Conservation (phyloP, 2,888 invertebrate genomes). For the Drosophila niveifrons region DNA sequence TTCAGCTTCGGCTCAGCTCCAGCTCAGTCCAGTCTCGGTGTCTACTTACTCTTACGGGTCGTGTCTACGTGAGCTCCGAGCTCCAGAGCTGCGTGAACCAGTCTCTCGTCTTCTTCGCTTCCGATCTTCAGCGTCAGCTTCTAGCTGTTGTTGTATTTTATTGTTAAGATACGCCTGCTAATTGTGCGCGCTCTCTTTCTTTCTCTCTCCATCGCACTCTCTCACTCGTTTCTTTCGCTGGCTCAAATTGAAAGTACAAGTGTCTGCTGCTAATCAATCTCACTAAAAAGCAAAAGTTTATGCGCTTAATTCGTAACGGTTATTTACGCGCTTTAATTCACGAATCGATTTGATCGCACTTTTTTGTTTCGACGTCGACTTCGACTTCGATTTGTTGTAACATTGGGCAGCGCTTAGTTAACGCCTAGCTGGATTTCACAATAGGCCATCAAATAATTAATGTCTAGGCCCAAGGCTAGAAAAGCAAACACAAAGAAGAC, state of each 20-base stretch:
- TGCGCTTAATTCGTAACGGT: slow-evolving; percentile 41
- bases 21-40: slow-evolving; percentile 1
- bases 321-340: slow-evolving; percentile 38
- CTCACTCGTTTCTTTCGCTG: slow-evolving; percentile 11
- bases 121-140: slow-evolving; percentile 7
- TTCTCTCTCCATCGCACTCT: slow-evolving; percentile 7
- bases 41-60: background rate
- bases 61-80: slow-evolving; percentile 2
- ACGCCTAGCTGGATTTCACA: background rate
- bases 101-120: slow-evolving; percentile 1
- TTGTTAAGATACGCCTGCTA: slow-evolving; percentile 59
- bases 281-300: slow-evolving; percentile 56
- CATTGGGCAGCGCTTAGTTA: background rate
- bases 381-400: background rate
- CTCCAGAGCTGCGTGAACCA: background rate
- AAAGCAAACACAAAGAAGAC: background rate
- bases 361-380: slow-evolving; percentile 1
- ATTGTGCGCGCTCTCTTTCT: slow-evolving; percentile 25
- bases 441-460: background rate
- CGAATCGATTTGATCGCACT: slow-evolving; percentile 23
- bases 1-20: slow-evolving; percentile 1
- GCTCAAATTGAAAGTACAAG: slow-evolving; percentile 67
- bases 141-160: slow-evolving; percentile 28
- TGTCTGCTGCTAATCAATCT: slow-evolving; percentile 64
- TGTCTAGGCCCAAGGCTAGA: background rate